Evolutionary conservation across 2,797 vertebrate species (phyloP), one percentile per base, ranked within the genome.

Genomic region (Poeciliopsis gracilis): DNA sequence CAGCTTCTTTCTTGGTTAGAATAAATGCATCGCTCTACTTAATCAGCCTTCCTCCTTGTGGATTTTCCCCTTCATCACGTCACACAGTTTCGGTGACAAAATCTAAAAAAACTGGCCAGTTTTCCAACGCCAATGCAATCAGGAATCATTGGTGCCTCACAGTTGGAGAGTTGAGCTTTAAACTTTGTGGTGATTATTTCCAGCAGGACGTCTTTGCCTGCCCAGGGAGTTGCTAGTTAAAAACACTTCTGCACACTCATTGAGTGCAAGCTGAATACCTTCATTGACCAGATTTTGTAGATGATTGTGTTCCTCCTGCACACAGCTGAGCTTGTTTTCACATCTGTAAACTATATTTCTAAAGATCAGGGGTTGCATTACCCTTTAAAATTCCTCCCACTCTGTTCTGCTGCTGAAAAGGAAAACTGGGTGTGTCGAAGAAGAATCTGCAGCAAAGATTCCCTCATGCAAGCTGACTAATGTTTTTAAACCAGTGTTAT

Each of bases 21-120:
- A 12, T 38, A 36, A 73, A 13, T 38, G 18, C 12, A 33, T 25
- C 25, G 16, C 18, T 38, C 23, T 43, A 43, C 66, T n/a, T n/a
- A n/a, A 23, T 33, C 46, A 5, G 28, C 30, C 33, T 7, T n/a
- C 33, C 72, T 25, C 20, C 25, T 51, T 36, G n/a, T 69, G 23
- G 66, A 11, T 69, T 38, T 38, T 38, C 11, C 30, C 18, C 28
- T 33, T 46, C 47, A 4, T 72, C 25, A 45, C 12, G 25, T 55
- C 46, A 72, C 46, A 36, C 15, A 51, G 33, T 33, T 72, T 72
- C 51, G 36, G 10, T 30, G 73, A 55, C 33, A 15, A 74, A 28
- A n/a, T 87, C 91, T 90, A 84, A 82, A 76, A 67, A 67, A 77
- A 78, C 33, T 72, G 67, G 77, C 49, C 16, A 2, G 53, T 51